Base-by-base conservation (phyloP, 2,888 invertebrate species). In the Scaptomyza cyrtandrae region DNA sequence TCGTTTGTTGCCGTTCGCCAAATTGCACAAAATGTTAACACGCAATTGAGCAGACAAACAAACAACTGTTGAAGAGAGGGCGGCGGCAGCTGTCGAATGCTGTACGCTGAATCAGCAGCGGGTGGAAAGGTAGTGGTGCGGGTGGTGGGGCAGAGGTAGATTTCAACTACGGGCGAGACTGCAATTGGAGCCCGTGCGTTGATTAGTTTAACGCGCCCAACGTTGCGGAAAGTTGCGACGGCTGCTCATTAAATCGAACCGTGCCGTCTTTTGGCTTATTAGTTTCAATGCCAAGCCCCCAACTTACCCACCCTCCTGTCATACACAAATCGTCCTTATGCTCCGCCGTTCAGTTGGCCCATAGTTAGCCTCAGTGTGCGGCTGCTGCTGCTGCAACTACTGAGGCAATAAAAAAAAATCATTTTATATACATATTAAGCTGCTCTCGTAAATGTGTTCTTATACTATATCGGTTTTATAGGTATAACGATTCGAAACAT, bases 1-100 rank as follows among this genome's bases (percentile, higher is more conserved):
- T 13, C 33, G n/a, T 31, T 49, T 37, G 59, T 37, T 53, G 60
- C 66, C 68, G 69, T 71, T 80, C 63, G 78, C 86, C 80, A 87
- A 87, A 85, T 87, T 87, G 86, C 83, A 75, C 83, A 85, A 85
- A 85, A 87, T 87, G 85, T 85, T 85, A 87, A 85, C 85, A 85
- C 87, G 85, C 87, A 85, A 85, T 85, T 85, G 85, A 85, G 87
- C 85, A 85, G 81, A 87, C 85, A 85, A 85, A 86, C 85, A 87
- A 86, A 85, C 84, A 84, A 85, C 84, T 78, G 81, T 69, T 75
- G 62, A 60, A 11, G 37, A 52, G 14, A n/a, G 39, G 16, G 14
- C 55, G 44, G 46, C 10, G 13, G 41, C 75, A 82, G 71, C 81
- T 81, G 78, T 77, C 78, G 63, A 58, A 62, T 63, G 55, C 45